Base-by-base conservation (phyloP, 2,888 invertebrate genomes). In the Phaedon cochleariae region DNA sequence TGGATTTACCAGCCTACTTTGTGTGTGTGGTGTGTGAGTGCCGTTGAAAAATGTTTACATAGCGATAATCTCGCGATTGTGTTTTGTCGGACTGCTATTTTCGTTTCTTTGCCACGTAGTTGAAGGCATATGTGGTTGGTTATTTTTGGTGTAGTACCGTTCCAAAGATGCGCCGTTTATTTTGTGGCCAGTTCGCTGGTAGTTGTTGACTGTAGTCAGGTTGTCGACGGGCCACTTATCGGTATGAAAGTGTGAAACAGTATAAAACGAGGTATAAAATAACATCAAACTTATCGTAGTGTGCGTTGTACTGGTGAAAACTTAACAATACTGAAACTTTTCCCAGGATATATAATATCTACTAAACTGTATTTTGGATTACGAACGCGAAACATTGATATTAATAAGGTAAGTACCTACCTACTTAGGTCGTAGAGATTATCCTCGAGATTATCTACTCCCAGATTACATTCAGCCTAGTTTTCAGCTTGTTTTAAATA, bases 101-200 rank as follows among this genome's bases (percentile, higher is more conserved):
- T 74, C 67, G 72, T 73, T 75, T 73, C 74, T 74, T 73, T 77
- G 77, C 77, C 76, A 77, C 77, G 77, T 77, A 72, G 76, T 72
- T 71, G 41, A 41, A 54, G 61, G 69, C 65, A 57, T 57, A 55
- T 55, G 22, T 67, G 64, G 69, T 73, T 71, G 69, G 74, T 73
- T 75, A 75, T 75, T 75, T 75, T 73, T 65, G 70, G 72, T 75
- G 69, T 71, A 65, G 72, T 73, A 64, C 73, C 65, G 67, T 70
- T 73, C 67, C 66, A 64, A 64, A 67, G 68, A 68, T 71, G 65
- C 66, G 62, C 63, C 62, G 62, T 61, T 34, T 34, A 59, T 59
- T 63, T 68, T 63, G 66, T 64, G 61, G 48, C 62, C 61, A 62
- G 70, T n/a, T n/a, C n/a, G n/a, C n/a, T n/a, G n/a, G n/a, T n/a